Percentiles rank a stretch among this genome's conserved stretches.
These are phyloP conservation scores for Passer domesticus DNA, from an alignment of 2,113 vertebrate genomes.

Conservation along the genomic window DNA sequence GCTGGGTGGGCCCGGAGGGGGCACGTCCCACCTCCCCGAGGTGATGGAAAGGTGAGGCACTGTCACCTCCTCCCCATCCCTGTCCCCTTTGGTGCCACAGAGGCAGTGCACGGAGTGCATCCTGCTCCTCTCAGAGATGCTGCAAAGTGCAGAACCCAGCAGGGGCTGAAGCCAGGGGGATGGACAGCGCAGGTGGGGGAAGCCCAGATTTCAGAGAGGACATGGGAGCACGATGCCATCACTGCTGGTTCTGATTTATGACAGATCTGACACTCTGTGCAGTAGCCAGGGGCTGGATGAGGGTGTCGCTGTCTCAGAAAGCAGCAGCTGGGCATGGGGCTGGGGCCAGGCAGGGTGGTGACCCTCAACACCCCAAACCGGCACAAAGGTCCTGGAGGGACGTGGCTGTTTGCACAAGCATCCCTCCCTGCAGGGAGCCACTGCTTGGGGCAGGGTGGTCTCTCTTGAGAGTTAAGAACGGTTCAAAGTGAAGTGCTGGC, in stretches of 20 bases:
- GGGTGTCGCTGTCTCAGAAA: not conserved
- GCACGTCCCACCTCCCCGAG: not conserved
- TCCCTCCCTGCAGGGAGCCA: not conserved
- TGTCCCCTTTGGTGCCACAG: accelerated
- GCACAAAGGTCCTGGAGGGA: not conserved
- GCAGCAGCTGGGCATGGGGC: not conserved
- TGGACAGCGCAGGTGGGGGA: not conserved
- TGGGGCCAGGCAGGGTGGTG: not conserved
- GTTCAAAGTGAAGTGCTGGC: not conserved
- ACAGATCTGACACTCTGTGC: not conserved
- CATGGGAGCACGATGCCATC: not conserved
- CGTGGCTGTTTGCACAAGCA: not conserved
- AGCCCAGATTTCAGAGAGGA: not conserved
- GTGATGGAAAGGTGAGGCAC: not conserved
- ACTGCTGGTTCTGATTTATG: not conserved
- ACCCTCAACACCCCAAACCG: not conserved
- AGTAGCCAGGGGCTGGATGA: not conserved
- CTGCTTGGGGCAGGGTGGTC: not conserved
- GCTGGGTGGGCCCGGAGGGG: not conserved
- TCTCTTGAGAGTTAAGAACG: not conserved
- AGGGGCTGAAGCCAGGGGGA: not conserved
- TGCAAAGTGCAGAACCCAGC: not conserved
- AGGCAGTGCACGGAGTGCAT: not conserved
- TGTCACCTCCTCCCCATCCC: not conserved
- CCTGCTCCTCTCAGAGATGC: not conserved